Evolutionary conservation across 2,888 invertebrate species (phyloP).

Genomic region (Nomada goodeniana): DNA sequence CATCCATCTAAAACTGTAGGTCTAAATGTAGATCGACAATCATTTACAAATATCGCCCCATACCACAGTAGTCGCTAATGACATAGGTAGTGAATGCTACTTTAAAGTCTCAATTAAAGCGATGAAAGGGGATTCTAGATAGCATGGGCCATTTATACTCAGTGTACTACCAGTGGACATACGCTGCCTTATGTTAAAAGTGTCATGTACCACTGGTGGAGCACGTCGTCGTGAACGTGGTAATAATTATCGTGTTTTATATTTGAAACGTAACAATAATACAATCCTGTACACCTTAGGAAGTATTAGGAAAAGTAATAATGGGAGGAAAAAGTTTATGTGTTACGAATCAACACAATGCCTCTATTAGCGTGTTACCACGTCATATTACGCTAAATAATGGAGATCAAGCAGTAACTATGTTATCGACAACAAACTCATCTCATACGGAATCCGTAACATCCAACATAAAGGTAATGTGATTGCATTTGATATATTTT

Average conservation of each 20-base stretch:
- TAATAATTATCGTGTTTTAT: not conserved
- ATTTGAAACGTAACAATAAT: not conserved
- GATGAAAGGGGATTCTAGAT: too few species aligned
- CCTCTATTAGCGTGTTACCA: conserved; percentile 73
- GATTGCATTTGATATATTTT: not conserved
- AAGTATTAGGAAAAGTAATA: conserved; percentile 81
- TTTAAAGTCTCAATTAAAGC: too few species aligned
- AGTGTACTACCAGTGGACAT: too few species aligned
- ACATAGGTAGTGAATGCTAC: too few species aligned
- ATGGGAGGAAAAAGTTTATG: conserved; percentile 79
- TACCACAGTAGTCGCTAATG: too few species aligned
- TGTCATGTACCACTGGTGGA: too few species aligned
- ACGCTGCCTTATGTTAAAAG: too few species aligned
- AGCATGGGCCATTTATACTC: too few species aligned
- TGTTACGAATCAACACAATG: conserved; percentile 74
- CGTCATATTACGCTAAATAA: conserved; percentile 74
- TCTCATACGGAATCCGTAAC: conserved; percentile 69
- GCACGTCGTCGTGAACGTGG: too few species aligned
- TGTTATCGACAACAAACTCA: conserved; percentile 66
- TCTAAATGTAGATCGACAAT: not conserved
- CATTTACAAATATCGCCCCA: too few species aligned
- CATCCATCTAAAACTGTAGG: too few species aligned
- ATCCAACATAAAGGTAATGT: conserved; percentile 70
- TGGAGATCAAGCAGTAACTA: conserved; percentile 73
- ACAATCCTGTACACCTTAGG: conserved; percentile 70